phyloP scores from a whole-genome alignment of 2,888 invertebrate genomes.

The Marronus borbonicus region DNA sequence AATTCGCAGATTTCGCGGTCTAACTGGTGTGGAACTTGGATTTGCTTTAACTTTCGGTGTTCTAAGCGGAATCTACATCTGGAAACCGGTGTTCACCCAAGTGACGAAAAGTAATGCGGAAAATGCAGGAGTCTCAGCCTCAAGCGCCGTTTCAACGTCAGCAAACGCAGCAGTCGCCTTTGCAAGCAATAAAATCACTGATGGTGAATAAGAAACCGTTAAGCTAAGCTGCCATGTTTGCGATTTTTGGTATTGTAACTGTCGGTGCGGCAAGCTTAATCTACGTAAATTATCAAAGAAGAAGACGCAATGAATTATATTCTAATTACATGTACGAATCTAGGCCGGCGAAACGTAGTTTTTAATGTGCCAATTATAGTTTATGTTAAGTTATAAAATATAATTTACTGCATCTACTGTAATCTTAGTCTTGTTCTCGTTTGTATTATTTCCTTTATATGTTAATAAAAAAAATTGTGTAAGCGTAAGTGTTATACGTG shows the following conservation, averaged over 20 bases:
- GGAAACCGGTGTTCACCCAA: conserved; percentile 65
- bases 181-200: not conserved
- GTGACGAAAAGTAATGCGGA: conserved; percentile 24
- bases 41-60: conserved; percentile 64
- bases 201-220: conserved; percentile 16
- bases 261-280: not conserved
- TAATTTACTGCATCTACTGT: too few species aligned
- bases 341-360: conserved; percentile 24
- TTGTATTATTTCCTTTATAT: too few species aligned
- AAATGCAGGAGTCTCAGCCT: conserved; percentile 7
- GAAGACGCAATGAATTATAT: conserved; percentile 27
- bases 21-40: conserved; percentile 63
- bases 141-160: not conserved
- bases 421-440: too few species aligned
- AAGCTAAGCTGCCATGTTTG: not conserved
- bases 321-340: conserved; percentile 36
- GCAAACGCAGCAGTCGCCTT: too few species aligned
- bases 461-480: too few species aligned
- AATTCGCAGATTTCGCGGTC: conserved; percentile 63
- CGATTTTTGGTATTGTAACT: conserved; percentile 17
- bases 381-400: not conserved
- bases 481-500: too few species aligned
- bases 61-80: conserved; percentile 67
- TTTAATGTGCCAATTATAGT: not conserved
- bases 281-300: not conserved